Conservation (phyloP, 2,888 invertebrate genomes). For the Steromphala cineraria region DNA sequence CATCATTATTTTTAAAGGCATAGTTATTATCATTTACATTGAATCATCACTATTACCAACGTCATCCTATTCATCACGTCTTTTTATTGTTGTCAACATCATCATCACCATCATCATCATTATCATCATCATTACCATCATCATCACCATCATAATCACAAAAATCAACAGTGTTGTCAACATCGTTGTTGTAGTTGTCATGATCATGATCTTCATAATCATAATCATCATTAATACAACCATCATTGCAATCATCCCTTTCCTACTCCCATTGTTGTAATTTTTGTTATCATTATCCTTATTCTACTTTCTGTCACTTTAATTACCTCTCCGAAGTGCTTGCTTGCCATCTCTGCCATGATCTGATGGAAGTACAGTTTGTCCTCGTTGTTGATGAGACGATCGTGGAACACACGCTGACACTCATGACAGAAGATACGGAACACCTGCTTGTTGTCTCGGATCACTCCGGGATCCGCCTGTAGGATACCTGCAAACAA, state of each 20-base stretch:
- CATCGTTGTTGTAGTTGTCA: no score
- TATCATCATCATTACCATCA: neutral
- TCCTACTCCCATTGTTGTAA: no score
- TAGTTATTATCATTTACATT: no score
- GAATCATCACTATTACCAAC: no score
- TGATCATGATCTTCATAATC: no score
- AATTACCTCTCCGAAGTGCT: conserved; percentile 74
- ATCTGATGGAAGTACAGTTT: conserved; percentile 74
- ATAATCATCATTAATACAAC: no score
- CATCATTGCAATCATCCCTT: no score
- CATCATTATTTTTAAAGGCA: no score
- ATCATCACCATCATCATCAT: neutral
- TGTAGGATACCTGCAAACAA: conserved; percentile 81
- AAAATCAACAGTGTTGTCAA: neutral
- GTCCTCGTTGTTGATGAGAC: conserved; percentile 75
- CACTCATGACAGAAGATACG: conserved; percentile 75
- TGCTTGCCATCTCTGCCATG: conserved; percentile 73
- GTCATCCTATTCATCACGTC: no score
- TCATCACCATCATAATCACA: neutral
- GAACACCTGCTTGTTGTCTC: conserved; percentile 72
- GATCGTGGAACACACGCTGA: conserved; percentile 75
- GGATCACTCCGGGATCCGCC: conserved; percentile 80
- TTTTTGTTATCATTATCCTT: neutral
- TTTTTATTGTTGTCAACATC: no score
- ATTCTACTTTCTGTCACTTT: neutral